Evolutionary conservation across 2,113 vertebrate genomes (phyloP), one percentile per base, ranked within the genome.

Genomic region (Xyliphius kryptos): DNA sequence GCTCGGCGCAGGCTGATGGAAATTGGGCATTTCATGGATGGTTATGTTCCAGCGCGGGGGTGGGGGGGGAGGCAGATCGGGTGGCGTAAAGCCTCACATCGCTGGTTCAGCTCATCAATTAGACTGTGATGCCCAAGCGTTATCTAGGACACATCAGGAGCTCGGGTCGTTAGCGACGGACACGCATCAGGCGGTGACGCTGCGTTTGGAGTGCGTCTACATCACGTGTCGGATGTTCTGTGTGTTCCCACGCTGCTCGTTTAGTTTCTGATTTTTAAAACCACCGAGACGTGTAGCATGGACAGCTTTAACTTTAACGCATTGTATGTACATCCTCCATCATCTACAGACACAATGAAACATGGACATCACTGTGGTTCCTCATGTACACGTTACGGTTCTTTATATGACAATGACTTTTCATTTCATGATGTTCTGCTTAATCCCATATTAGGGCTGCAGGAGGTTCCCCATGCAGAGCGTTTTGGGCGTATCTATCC

Each of bases 11-110:
- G 15, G 19, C 49, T 55, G 62, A 72, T 59, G 63, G 32, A 67
- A 63, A 56, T 55, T 50, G 51, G 38, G 50, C 40, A 63, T 72
- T 66, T 66, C 43, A 63, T 63, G 49, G 57, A 67, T 63, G 73
- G 61, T 72, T 66, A 69, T 51, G 66, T 63, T 17, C 38, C 55
- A 57, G 36, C 20, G 15, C 47, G 46, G 58, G 36, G 13, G 59
- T 13, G 63, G 17, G 53, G 15, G 63, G 36, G 43, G 66, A 41
- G 22, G 41, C 21, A 26, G 17, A 50, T 54, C 12, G 59, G 41
- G 22, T 51, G 51, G 55, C 51, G 8, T 67, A 67, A 60, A 56
- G 13, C 13, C 48, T 20, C 19, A 65, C 50, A 58, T 12, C 3
- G 2, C 51, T 58, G 63, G 16, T 54, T 57, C 32, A 69, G 47